Percentiles rank a stretch among this genome's conserved stretches.
These are phyloP conservation scores for Lycocerus yunnanus DNA, from an alignment of 2,888 invertebrate species.

Conservation along the genomic window DNA sequence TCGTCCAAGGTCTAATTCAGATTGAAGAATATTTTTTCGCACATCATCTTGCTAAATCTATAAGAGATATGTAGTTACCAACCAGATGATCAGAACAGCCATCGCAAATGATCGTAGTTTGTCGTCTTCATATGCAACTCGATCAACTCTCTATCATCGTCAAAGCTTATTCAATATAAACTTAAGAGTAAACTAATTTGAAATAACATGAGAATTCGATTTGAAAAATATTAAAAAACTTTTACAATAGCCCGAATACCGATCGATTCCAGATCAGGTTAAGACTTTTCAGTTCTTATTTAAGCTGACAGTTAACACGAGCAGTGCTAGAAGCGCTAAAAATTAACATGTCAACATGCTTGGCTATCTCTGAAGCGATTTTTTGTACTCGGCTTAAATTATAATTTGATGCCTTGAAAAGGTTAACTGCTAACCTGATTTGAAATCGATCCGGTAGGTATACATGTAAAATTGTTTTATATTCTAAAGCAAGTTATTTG, in stretches of 20 bases:
- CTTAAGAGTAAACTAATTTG: too few relatives aligned
- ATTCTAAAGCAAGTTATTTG: background rate
- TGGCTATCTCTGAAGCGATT: background rate
- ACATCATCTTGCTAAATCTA: too few relatives aligned
- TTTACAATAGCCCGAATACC: background rate
- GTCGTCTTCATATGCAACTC: too few relatives aligned
- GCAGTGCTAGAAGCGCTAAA: background rate
- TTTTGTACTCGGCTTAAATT: background rate
- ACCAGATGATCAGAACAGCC: too few relatives aligned
- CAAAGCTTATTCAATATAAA: too few relatives aligned
- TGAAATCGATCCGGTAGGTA: background rate
- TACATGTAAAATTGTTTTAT: background rate
- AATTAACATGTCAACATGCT: background rate
- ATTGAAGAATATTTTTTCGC: too few relatives aligned
- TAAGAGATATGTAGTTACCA: too few relatives aligned
- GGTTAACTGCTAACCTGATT: background rate
- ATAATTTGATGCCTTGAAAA: background rate
- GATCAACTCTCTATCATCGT: too few relatives aligned
- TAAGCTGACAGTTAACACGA: background rate
- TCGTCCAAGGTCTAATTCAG: too few relatives aligned
- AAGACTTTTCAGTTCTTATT: background rate
- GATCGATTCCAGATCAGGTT: background rate
- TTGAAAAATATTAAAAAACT: background rate
- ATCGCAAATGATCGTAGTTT: too few relatives aligned
- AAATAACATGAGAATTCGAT: too few relatives aligned